Evolutionary conservation across 2,797 vertebrate genomes (phyloP), one percentile per base, ranked within the genome.

Genomic region (Notoglanidium macrostoma): DNA sequence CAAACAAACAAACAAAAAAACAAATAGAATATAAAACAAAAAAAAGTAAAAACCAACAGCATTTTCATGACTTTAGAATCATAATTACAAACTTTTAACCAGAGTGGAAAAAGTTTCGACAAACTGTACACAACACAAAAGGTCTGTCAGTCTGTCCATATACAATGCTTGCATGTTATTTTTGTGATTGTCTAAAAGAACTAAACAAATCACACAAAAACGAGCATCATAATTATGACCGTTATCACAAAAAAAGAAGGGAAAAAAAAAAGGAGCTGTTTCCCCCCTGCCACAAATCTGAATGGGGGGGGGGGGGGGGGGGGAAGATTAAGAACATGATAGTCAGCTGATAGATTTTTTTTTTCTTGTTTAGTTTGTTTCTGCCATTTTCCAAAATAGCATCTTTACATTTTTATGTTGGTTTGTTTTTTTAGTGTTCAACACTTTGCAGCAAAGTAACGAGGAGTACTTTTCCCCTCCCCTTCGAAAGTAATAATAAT

Each of bases 391-490:
- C 92, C 93, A 96, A 96, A 96, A 96, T 96, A 95, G 78, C 80
- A 72, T 92, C 93, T 90, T 89, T 95, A 96, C 94, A 95, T 96
- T 95, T 96, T 95, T 93, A 96, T 94, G 95, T 96, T 95, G 95
- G 93, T 94, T 96, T 95, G 95, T 95, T 96, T 96, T 96, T 96
- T 96, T 96, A 96, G 95, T 96, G 96, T 96, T 96, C 96, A 96
- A 96, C 96, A 96, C 96, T 96, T 95, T 96, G 96, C 95, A 96
- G 96, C 96, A 96, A 96, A 95, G 61, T 67, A 94, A 93, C 92
- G 93, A 95, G 95, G 95, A 95, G 95, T 85, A 86, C 86, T 83
- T 59, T 86, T 89, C 83, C 79, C 92, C 92, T 93, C 93, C 94
- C 94, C 94, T 92, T 87, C 63, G 91, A 94, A 95, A 95, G 93